Evolutionary conservation across 1,140 invertebrate genomes (phyloP), one percentile per base, ranked within the genome.

Genomic region (Papilio xuthus): DNA sequence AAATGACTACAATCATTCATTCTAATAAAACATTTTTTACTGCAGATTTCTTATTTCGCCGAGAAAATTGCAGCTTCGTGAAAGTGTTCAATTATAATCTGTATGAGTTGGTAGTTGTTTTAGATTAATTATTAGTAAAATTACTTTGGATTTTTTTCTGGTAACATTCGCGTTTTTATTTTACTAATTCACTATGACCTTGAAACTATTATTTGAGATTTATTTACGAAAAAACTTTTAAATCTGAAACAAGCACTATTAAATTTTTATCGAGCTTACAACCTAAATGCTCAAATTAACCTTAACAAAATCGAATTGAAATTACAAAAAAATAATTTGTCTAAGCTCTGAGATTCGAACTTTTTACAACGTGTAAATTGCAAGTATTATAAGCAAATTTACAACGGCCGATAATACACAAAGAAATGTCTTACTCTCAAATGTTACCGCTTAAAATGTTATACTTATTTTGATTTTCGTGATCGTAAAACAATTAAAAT

Each of bases 51-150:
- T 79, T 81, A 78, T 78, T 74, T 67, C 60, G 42, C 18, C 42
- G 80, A 73, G 83, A 85, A 86, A 88, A 85, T 74, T 79, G 67
- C 77, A 53, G 82, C 67, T 42, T 79, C 50, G 69, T 37, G 84
- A 81, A 86, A 87, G 85, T 87, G 84, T 87, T 13, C 50, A 42
- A 42, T 78, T 82, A 77, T 82, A 85, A 86, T 83, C 82, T 84
- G 80, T 85, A 83, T 83, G 77, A 82, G 53, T 81, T 79, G 83
- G 74, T 77, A 53, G 82, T 80, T 73, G 77, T 75, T 81, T 84
- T 72, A 79, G 67, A 77, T 69, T 78, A 70, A 79, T 78, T 71
- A 73, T 42, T 41, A 28, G 20, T 28, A 75, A 78, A 78, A 20
- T 67, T 3, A 32, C 26, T 67, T 67, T 26, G 23, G 13, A 67